A percentile compares a stretch with the other conserved stretches of the same genome.
phyloP scores from a whole-genome alignment of 2,113 vertebrate species.

The Pimephales promelas region DNA sequence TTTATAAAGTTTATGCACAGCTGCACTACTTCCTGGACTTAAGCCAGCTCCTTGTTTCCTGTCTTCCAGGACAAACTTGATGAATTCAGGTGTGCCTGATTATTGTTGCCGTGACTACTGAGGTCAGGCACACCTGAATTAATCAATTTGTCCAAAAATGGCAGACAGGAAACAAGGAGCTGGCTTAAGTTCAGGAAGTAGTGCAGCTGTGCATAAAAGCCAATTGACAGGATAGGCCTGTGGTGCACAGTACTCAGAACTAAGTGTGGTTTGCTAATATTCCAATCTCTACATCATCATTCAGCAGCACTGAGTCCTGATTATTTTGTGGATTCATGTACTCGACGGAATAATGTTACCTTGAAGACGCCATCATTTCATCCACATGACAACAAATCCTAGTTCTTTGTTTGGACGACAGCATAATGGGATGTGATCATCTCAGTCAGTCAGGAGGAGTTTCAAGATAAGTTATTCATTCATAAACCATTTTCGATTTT shows the following conservation, averaged over 20 bases:
- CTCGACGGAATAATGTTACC: neutral
- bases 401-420: neutral
- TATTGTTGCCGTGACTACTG: no score
- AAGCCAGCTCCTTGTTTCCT: no score
- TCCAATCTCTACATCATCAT: neutral
- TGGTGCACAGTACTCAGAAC: neutral
- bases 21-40: no score
- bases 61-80: no score
- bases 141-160: no score
- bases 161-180: no score
- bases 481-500: neutral
- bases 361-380: neutral
- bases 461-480: slow-evolving; percentile 1
- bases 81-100: no score
- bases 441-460: neutral
- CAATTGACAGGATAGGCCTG: neutral
- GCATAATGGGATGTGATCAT: neutral
- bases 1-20: no score
- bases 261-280: neutral
- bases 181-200: no score
- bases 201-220: no score
- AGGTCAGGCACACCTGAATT: no score
- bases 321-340: neutral
- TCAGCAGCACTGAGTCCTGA: neutral
- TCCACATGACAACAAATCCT: neutral